Evolutionary conservation across 1,140 invertebrate genomes (phyloP).

Genomic region (Drosophila funebris): DNA sequence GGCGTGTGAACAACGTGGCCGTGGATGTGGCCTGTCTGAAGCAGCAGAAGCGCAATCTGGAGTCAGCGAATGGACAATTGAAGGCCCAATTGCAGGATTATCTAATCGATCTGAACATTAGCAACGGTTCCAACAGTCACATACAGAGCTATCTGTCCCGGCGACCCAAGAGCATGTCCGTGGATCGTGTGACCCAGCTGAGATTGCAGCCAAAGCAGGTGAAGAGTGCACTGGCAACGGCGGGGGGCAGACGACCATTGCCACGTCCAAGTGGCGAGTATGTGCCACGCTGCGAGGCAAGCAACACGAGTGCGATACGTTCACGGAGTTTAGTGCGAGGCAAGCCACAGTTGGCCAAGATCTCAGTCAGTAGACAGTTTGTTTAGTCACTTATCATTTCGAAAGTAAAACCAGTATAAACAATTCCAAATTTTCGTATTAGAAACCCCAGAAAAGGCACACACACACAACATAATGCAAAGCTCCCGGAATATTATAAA

Average conservation of each 20-base stretch:
- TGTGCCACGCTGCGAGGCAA: constrained; percentile 64
- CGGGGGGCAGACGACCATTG: constrained; percentile 23
- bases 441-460: background rate
- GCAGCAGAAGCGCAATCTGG: constrained; percentile 66
- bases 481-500: constrained; percentile 27
- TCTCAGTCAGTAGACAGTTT: constrained; percentile 19
- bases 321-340: constrained; percentile 49
- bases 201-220: constrained; percentile 62
- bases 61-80: constrained; percentile 62
- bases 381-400: no score
- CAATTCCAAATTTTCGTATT: constrained; percentile 4
- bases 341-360: constrained; percentile 56
- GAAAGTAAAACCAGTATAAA: no score
- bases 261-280: background rate
- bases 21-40: constrained; percentile 76
- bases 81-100: constrained; percentile 74
- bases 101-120: constrained; percentile 73
- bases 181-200: constrained; percentile 67
- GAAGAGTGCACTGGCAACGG: constrained; percentile 53
- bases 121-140: constrained; percentile 72
- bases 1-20: constrained; percentile 74
- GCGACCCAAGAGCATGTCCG: constrained; percentile 80
- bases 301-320: constrained; percentile 62
- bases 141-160: constrained; percentile 68
- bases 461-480: no score